These are phyloP conservation scores for Alouatta palliata DNA, from an alignment of 2,113 vertebrate genomes.

Conservation along the genomic window DNA sequence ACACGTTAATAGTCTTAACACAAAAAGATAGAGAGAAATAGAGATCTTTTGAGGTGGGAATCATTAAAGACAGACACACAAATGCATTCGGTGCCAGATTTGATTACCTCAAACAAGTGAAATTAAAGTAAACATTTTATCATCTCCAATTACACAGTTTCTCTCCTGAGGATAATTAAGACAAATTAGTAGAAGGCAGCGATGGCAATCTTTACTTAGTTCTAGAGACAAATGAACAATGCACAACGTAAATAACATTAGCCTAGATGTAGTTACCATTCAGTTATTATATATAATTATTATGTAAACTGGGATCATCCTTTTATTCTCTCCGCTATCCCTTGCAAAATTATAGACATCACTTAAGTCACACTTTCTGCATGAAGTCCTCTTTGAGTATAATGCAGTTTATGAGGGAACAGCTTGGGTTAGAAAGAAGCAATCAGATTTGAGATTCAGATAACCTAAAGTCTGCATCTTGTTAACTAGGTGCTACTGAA, in stretches of 20 bases:
- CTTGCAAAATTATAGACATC: background rate
- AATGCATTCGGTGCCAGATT: slow-evolving; percentile 87
- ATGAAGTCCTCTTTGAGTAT: background rate
- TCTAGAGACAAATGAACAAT: background rate
- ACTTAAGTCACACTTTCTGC: background rate
- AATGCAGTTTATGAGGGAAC: background rate
- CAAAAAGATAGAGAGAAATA: slow-evolving; percentile 71
- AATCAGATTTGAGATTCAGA: background rate
- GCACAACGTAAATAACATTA: background rate
- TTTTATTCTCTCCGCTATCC: background rate
- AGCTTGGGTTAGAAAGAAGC: background rate
- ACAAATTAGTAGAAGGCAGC: slow-evolving; percentile 73
- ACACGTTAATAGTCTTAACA: slow-evolving; percentile 86
- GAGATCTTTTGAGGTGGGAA: slow-evolving; percentile 79
- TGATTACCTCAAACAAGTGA: slow-evolving; percentile 86
- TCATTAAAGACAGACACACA: slow-evolving; percentile 85
- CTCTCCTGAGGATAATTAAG: slow-evolving; percentile 71
- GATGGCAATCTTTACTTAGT: slow-evolving; percentile 44
- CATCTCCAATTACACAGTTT: slow-evolving; percentile 82
- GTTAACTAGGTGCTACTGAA: background rate
- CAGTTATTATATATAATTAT: background rate
- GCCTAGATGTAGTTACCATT: background rate
- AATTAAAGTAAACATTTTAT: slow-evolving; percentile 85
- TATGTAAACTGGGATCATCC: background rate
- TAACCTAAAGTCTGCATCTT: background rate